Evolutionary conservation across 2,113 vertebrate species (phyloP).

Genomic region (Turnix velox): DNA sequence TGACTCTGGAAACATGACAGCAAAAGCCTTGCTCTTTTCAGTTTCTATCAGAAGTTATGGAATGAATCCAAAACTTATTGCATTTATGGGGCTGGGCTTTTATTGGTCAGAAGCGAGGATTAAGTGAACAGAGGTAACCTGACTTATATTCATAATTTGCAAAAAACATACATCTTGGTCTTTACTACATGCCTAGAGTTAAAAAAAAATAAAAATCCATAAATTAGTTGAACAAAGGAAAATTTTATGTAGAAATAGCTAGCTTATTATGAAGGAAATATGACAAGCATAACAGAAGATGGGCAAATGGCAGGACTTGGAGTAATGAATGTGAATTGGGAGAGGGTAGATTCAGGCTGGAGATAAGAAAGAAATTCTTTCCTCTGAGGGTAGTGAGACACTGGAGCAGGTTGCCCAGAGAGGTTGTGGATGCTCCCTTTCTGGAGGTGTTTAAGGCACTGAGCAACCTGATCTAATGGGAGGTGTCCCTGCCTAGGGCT

Average conservation of each 20-base stretch:
- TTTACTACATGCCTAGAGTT: not conserved
- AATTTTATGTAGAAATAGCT: not conserved
- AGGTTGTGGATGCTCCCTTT: no score
- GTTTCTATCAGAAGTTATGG: not conserved
- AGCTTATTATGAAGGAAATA: not conserved
- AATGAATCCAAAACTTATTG: not conserved
- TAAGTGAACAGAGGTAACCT: not conserved
- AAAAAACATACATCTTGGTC: not conserved
- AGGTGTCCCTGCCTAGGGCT: no score
- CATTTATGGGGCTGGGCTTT: not conserved
- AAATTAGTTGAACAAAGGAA: not conserved
- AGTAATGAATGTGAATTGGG: not conserved
- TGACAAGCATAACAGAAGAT: not conserved
- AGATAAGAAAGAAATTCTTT: no score
- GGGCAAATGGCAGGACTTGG: not conserved
- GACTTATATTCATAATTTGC: not conserved
- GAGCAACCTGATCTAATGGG: no score
- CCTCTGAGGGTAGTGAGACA: no score
- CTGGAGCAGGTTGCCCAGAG: no score
- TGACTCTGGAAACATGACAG: not conserved
- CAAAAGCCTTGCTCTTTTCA: not conserved
- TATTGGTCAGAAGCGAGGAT: not conserved
- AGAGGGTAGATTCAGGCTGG: no score
- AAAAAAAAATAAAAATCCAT: not conserved
- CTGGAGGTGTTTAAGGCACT: no score